Evolutionary conservation across 2,113 vertebrate species (phyloP).

Genomic region (Amblyornis subalaris): DNA sequence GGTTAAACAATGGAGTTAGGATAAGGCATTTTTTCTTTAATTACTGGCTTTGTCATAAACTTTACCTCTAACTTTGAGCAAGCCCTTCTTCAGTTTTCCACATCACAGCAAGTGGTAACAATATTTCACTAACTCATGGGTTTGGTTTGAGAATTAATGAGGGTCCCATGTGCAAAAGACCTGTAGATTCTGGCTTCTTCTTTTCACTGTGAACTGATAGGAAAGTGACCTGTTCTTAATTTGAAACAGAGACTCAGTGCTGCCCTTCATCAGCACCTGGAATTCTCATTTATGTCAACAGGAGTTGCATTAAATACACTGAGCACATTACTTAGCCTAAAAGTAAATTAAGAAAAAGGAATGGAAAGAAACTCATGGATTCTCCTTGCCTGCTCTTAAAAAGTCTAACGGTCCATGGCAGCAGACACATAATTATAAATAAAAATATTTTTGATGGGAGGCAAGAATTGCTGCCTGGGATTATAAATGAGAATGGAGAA

Average conservation of each 20-base stretch:
- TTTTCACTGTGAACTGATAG: slow-evolving; percentile 13
- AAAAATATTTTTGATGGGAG: slow-evolving; percentile 1
- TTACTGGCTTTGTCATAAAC: background rate
- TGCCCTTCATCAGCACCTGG: slow-evolving; percentile 57
- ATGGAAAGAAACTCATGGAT: background rate
- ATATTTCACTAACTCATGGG: background rate
- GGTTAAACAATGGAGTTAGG: background rate
- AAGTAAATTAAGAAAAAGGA: slow-evolving; percentile 16
- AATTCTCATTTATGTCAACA: slow-evolving; percentile 56
- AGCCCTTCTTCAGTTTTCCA: background rate
- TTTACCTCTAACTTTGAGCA: background rate
- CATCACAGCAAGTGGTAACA: background rate
- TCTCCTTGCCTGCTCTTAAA: slow-evolving; percentile 3
- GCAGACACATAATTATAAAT: background rate
- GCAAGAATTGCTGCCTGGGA: background rate
- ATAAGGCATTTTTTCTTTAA: background rate
- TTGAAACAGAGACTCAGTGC: slow-evolving; percentile 39
- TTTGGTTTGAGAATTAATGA: slow-evolving; percentile 23
- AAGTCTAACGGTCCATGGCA: background rate
- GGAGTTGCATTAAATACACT: slow-evolving; percentile 2
- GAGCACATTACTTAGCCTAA: slow-evolving; percentile 19
- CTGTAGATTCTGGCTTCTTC: slow-evolving; percentile 24
- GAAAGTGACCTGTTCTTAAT: slow-evolving; percentile 49
- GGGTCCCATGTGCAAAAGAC: background rate
- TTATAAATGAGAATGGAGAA: background rate